A percentile compares a stretch with the other conserved stretches of the same genome.
Evolutionary conservation across 2,888 invertebrate genomes (phyloP).

Genomic region (Hermaeophaga mercurialis): DNA sequence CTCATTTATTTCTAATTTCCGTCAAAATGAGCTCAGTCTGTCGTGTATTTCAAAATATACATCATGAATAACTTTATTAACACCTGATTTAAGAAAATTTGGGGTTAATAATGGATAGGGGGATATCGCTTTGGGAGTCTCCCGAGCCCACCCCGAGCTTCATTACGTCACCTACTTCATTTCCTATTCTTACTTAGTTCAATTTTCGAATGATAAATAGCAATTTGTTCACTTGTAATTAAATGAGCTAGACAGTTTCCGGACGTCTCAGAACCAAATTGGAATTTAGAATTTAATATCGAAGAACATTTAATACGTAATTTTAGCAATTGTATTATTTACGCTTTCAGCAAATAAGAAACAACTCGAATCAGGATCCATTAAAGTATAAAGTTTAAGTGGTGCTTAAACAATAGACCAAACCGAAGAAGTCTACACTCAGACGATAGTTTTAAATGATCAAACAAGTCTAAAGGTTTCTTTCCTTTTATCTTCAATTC

Average conservation of each 20-base stretch:
- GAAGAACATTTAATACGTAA: neutral
- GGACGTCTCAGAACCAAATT: slow-evolving; percentile 15
- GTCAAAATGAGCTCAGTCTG: slow-evolving; percentile 29
- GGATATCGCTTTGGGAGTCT: neutral
- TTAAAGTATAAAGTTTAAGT: no score
- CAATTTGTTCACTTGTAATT: slow-evolving; percentile 25
- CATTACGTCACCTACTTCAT: slow-evolving; percentile 33
- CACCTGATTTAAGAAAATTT: slow-evolving; percentile 38
- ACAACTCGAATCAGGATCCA: no score
- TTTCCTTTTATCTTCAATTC: no score
- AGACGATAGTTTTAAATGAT: no score
- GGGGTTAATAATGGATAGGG: slow-evolving; percentile 26
- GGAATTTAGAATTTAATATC: slow-evolving; percentile 6
- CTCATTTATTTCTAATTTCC: slow-evolving; percentile 53
- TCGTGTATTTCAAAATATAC: slow-evolving; percentile 32
- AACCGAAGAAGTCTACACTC: no score
- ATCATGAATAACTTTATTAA: slow-evolving; percentile 38
- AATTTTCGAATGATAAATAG: slow-evolving; percentile 30
- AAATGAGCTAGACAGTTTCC: slow-evolving; percentile 20
- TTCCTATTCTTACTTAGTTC: slow-evolving; percentile 32
- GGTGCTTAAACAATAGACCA: no score
- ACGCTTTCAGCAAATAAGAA: no score
- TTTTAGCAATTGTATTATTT: no score
- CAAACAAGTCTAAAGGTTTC: no score
- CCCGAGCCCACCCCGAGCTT: slow-evolving; percentile 9